Percentiles rank a stretch among this genome's conserved stretches.
phyloP scores from a whole-genome alignment of 2,888 invertebrate genomes.

The Oscheius sp. region DNA sequence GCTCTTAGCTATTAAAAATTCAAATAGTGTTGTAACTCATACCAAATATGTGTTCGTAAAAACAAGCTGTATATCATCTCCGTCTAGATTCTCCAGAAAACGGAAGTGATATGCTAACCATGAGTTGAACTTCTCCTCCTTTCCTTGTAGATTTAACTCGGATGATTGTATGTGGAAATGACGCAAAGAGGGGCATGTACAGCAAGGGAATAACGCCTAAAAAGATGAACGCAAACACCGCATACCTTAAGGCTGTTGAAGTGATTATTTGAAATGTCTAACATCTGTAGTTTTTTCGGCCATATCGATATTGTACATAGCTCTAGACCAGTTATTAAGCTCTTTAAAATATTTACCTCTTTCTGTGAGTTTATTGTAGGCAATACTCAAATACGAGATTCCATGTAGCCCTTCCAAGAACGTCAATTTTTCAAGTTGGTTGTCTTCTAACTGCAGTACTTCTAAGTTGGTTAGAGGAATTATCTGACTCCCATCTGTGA shows the following conservation, averaged over 20 bases:
- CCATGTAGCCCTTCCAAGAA: background rate
- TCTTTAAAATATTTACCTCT: slow-evolving; percentile 21
- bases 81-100: slow-evolving; percentile 46
- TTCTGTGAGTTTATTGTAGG: slow-evolving; percentile 33
- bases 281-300: slow-evolving; percentile 57
- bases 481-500: slow-evolving; percentile 48
- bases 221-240: background rate
- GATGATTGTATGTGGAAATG: slow-evolving; percentile 32
- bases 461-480: slow-evolving; percentile 43
- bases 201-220: slow-evolving; percentile 46
- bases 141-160: slow-evolving; percentile 10
- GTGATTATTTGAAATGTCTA: slow-evolving; percentile 52
- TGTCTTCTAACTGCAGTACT: slow-evolving; percentile 48
- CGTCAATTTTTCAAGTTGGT: slow-evolving; percentile 35
- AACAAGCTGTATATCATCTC: slow-evolving; percentile 33
- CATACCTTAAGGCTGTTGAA: slow-evolving; percentile 48
- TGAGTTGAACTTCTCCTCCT: slow-evolving; percentile 34
- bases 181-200: slow-evolving; percentile 51
- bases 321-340: slow-evolving; percentile 2
- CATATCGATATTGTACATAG: slow-evolving; percentile 40
- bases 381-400: slow-evolving; percentile 23
- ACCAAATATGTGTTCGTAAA: slow-evolving; percentile 32
- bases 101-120: slow-evolving; percentile 62
- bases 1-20: slow-evolving; percentile 32
- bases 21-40: background rate